A percentile compares a stretch with the other conserved stretches of the same genome.
Evolutionary conservation across 2,797 vertebrate species (phyloP).

Genomic region (Tolypeutes matacus): DNA sequence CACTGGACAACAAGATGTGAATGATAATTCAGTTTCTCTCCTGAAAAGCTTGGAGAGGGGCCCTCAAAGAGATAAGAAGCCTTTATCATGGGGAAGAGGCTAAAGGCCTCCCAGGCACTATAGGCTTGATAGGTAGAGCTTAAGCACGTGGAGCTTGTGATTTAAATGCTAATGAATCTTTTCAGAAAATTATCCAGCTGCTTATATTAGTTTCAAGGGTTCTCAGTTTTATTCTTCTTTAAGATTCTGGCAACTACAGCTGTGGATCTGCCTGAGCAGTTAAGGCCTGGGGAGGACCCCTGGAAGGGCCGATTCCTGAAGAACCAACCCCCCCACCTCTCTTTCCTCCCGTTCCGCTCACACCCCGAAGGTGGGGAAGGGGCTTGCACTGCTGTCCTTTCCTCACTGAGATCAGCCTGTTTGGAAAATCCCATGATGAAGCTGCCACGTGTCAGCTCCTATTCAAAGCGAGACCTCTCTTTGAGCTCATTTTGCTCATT

Average conservation of each 20-base stretch:
- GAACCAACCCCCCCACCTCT: accelerated
- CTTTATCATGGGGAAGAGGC: constrained; percentile 60
- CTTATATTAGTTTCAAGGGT: constrained; percentile 68
- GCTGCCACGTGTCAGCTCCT: background rate
- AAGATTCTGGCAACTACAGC: background rate
- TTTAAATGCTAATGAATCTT: constrained; percentile 82
- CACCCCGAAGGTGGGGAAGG: accelerated
- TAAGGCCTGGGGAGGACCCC: background rate
- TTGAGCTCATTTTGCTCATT: constrained; percentile 38
- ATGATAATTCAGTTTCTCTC: constrained; percentile 39
- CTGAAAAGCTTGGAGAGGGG: background rate
- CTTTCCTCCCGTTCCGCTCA: background rate
- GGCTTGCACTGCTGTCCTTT: background rate
- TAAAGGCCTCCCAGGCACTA: constrained; percentile 66
- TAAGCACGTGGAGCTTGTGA: constrained; percentile 71
- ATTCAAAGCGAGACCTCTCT: background rate
- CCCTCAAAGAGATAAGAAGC: background rate
- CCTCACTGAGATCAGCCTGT: background rate
- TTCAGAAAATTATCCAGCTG: constrained; percentile 72
- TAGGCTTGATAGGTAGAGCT: constrained; percentile 62
- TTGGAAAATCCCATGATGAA: background rate
- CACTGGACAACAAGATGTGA: constrained; percentile 55
- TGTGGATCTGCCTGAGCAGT: background rate
- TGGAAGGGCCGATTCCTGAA: no score
- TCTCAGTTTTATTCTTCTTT: constrained; percentile 60